These are phyloP conservation scores for Pseudotriccus pelzelni DNA, from an alignment of 2,797 vertebrate genomes.

Conservation along the genomic window DNA sequence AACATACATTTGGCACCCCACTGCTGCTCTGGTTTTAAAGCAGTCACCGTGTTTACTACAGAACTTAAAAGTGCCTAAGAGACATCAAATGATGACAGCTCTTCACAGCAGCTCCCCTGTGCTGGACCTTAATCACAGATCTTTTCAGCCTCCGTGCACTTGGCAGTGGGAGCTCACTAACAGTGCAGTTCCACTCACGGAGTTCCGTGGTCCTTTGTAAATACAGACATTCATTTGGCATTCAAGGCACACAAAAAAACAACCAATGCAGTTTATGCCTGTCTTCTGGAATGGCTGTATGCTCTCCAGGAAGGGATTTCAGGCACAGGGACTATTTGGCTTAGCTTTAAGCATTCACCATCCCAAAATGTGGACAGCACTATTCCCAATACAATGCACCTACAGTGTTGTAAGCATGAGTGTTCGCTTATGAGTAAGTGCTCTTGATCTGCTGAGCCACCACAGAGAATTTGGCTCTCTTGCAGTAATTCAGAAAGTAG, in stretches of 20 bases:
- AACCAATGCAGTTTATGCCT: background rate
- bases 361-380: background rate
- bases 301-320: slow-evolving; percentile 26
- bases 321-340: slow-evolving; percentile 4
- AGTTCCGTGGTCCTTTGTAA: slow-evolving; percentile 21
- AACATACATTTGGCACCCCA: background rate
- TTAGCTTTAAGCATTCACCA: background rate
- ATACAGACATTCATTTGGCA: slow-evolving; percentile 19
- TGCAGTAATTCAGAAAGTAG: slow-evolving; percentile 14
- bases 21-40: background rate
- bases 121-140: slow-evolving; percentile 18
- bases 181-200: background rate
- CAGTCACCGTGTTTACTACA: slow-evolving; percentile 3
- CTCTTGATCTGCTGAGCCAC: slow-evolving; percentile 33
- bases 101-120: background rate
- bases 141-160: background rate
- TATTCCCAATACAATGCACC: background rate
- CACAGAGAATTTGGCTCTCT: slow-evolving; percentile 21
- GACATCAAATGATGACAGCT: slow-evolving; percentile 19
- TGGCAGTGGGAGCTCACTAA: background rate
- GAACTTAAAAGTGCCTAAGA: slow-evolving; percentile 8
- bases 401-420: background rate
- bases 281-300: background rate
- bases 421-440: slow-evolving; percentile 4
- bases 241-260: background rate